phyloP scores from a whole-genome alignment of 1,140 invertebrate species.

The Listronotus oregonensis region DNA sequence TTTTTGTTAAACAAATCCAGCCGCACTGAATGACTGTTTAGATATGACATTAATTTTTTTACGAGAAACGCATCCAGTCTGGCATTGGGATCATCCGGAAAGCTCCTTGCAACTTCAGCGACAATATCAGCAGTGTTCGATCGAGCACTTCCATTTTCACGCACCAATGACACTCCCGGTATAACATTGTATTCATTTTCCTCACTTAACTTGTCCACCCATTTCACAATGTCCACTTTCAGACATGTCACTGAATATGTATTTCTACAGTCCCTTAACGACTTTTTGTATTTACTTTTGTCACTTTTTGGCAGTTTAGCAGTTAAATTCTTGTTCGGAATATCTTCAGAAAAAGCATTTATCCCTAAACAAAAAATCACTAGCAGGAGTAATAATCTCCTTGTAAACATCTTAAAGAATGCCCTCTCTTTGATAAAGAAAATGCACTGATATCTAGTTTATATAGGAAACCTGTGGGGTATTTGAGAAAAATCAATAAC shows the following conservation, averaged over 20 bases:
- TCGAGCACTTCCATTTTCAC: slow-evolving; percentile 64
- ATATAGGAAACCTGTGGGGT: slow-evolving; percentile 33
- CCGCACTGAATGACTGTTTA: slow-evolving; percentile 74
- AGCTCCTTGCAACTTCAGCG: slow-evolving; percentile 71
- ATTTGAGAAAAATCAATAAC: slow-evolving; percentile 33
- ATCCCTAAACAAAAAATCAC: slow-evolving; percentile 13
- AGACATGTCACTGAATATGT: slow-evolving; percentile 76
- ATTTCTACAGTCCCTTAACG: slow-evolving; percentile 68
- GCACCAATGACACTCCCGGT: slow-evolving; percentile 73
- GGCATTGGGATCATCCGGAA: slow-evolving; percentile 75
- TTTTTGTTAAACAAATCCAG: slow-evolving; percentile 72
- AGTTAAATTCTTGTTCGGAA: slow-evolving; percentile 5
- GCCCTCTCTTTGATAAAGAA: slow-evolving; percentile 31
- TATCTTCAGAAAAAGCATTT: slow-evolving; percentile 28
- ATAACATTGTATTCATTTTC: slow-evolving; percentile 67
- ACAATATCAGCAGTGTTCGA: slow-evolving; percentile 70
- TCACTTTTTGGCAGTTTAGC: slow-evolving; percentile 27
- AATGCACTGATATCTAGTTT: slow-evolving; percentile 20
- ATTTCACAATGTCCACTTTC: slow-evolving; percentile 76
- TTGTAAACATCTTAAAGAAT: slow-evolving; percentile 35
- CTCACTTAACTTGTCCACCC: slow-evolving; percentile 72
- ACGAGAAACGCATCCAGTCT: slow-evolving; percentile 75
- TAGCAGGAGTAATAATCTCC: slow-evolving; percentile 11
- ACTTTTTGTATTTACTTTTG: slow-evolving; percentile 51
- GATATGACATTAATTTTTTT: slow-evolving; percentile 70